A percentile compares a stretch with the other conserved stretches of the same genome.
Conservation (phyloP, 2,888 invertebrate species). For the Congeria kusceri region DNA sequence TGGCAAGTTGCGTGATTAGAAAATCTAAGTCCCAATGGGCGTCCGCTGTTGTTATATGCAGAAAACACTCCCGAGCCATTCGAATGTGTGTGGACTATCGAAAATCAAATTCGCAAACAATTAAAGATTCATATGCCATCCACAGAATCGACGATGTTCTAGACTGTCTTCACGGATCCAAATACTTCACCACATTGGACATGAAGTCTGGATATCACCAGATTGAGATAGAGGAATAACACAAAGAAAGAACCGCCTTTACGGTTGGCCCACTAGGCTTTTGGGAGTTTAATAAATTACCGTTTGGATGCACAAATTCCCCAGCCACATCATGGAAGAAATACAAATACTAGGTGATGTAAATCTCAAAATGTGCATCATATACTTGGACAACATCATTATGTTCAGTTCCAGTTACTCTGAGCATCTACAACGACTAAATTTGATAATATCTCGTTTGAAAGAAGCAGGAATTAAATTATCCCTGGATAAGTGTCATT, state of each 20-base stretch:
- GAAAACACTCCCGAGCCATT: conserved; percentile 50
- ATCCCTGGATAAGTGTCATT: conserved; percentile 14
- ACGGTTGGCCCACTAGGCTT: conserved; percentile 28
- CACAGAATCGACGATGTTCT: conserved; percentile 54
- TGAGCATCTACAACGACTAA: conserved; percentile 7
- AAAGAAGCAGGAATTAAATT: conserved; percentile 3
- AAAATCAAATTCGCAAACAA: conserved; percentile 47
- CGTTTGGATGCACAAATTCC: conserved; percentile 28
- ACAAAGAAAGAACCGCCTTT: conserved; percentile 26
- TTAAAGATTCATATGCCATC: conserved; percentile 54
- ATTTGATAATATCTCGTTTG: background rate
- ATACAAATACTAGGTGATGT: conserved; percentile 12
- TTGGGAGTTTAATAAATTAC: conserved; percentile 22
- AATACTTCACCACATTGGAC: conserved; percentile 6
- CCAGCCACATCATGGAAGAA: conserved; percentile 21
- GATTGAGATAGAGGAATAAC: conserved; percentile 12
- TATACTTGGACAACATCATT: conserved; percentile 25
- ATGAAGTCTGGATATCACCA: conserved; percentile 28
- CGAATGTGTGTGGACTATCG: conserved; percentile 60
- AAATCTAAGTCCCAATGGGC: conserved; percentile 51
- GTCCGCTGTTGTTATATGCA: conserved; percentile 47
- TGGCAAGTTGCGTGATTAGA: conserved; percentile 55
- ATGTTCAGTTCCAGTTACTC: conserved; percentile 16
- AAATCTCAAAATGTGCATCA: conserved; percentile 26
- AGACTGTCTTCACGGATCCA: conserved; percentile 16